Conservation (phyloP, 2,797 vertebrate species). For the Silurus lanzhouensis region DNA sequence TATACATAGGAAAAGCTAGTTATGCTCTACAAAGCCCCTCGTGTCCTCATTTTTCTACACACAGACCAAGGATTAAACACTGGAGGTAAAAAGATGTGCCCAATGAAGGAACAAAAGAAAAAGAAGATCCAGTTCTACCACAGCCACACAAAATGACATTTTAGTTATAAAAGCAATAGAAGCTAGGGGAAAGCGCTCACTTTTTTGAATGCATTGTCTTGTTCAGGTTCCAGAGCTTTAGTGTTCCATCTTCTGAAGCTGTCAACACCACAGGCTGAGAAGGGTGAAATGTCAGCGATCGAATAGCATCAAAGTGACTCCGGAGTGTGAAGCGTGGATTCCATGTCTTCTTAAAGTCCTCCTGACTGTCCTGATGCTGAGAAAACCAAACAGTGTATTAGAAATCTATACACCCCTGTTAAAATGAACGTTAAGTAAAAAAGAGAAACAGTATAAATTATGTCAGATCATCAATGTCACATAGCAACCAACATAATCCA, state of each 20-base stretch:
- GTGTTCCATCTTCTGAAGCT: slow-evolving; percentile 86
- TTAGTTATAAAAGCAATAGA: no score
- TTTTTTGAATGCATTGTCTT: slow-evolving; percentile 88
- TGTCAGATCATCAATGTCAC: not conserved
- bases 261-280: slow-evolving; percentile 84
- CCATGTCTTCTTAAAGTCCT: slow-evolving; percentile 90
- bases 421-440: not conserved
- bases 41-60: no score
- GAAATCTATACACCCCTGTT: not conserved
- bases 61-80: no score
- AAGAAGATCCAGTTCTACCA: no score
- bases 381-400: not conserved
- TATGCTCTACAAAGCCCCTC: no score
- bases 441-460: not conserved
- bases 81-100: no score
- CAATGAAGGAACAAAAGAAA: no score
- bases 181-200: slow-evolving; percentile 64
- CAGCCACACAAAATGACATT: no score
- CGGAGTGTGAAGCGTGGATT: slow-evolving; percentile 90
- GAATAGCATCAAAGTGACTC: slow-evolving; percentile 89
- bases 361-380: slow-evolving; percentile 85
- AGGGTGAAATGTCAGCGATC: slow-evolving; percentile 86
- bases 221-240: slow-evolving; percentile 93
- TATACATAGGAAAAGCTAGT: no score
- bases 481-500: not conserved